Evolutionary conservation across 2,888 invertebrate species (phyloP), one percentile per base, ranked within the genome.

Genomic region (Amphipoea lucens): DNA sequence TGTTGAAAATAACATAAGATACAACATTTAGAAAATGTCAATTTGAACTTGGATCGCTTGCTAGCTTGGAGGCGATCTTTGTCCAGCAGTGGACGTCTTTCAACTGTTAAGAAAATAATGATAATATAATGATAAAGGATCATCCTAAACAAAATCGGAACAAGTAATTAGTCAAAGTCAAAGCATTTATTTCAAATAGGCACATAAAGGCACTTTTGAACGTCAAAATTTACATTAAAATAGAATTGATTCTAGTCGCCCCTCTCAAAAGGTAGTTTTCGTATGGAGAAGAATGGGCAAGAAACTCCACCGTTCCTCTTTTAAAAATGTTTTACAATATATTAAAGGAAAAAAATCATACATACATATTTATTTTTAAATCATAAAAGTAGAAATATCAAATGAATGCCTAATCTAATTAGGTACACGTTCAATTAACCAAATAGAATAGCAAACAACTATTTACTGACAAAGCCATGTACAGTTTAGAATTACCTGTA

Each of bases 401-500:
- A 42, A 45, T 9, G 14, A 29, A 36, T 57, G 20, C 42, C 17
- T 67, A 36, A 17, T 51, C 14, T 11, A 81, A 57, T 40, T 42
- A 54, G 54, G 3, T 57, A 72, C 14, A 17, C 23, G 0, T 51
- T 7, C 29, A 36, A 17, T 65, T 14, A 81, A 65, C 63, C 57
- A 20, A 29, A 17, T 1, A 70, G 65, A 70, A 45, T n/a, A 9
- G 9, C 9, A 45, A 83, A 60, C n/a, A 42, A 67, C 67, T 29
- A 77, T 40, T 54, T 77, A 83, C 11, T 51, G 9, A 12, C 60
- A 83, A 42, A 70, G 17, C 60, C 12, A 12, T 29, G 29, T 62
- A 60, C 54, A 57, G 36, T 36, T 78, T 20, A 29, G 4, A 70
- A 76, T 76, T 66, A 51, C 40, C 14, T 29, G 65, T 29, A 48